A percentile compares a stretch with the other conserved stretches of the same genome.
Conservation (phyloP, 2,888 invertebrate species). For the Linyphia triangularis region DNA sequence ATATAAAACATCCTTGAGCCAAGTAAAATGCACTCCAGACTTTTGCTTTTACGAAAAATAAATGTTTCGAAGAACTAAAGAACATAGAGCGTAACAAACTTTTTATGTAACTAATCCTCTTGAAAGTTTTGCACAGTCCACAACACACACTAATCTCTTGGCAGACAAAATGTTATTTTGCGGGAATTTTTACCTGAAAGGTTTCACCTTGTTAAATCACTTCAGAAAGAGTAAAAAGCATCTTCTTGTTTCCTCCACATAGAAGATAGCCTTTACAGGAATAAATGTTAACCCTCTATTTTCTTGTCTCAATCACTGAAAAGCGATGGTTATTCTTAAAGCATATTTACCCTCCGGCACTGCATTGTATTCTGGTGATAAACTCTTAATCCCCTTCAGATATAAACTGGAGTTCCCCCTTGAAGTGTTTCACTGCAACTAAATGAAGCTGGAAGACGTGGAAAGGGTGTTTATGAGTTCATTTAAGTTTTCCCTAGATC, state of each 20-base stretch:
- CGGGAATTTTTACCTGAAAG: background rate
- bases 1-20: background rate
- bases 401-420: background rate
- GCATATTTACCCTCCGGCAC: background rate
- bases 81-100: background rate
- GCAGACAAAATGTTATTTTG: slow-evolving; percentile 33
- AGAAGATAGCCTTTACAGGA: background rate
- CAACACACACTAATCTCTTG: slow-evolving; percentile 27
- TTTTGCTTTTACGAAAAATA: background rate
- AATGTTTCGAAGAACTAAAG: background rate
- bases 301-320: background rate
- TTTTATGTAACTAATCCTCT: background rate
- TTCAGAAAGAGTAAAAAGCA: background rate
- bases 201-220: background rate
- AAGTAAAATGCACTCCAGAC: background rate
- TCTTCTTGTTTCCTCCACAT: background rate
- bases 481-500: background rate
- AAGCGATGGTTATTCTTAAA: background rate
- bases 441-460: background rate
- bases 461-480: slow-evolving; percentile 5
- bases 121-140: background rate
- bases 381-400: background rate
- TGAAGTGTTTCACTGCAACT: background rate
- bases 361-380: background rate
- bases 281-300: background rate